Conservation (phyloP, 2,113 vertebrate species). For the Prionailurus viverrinus region DNA sequence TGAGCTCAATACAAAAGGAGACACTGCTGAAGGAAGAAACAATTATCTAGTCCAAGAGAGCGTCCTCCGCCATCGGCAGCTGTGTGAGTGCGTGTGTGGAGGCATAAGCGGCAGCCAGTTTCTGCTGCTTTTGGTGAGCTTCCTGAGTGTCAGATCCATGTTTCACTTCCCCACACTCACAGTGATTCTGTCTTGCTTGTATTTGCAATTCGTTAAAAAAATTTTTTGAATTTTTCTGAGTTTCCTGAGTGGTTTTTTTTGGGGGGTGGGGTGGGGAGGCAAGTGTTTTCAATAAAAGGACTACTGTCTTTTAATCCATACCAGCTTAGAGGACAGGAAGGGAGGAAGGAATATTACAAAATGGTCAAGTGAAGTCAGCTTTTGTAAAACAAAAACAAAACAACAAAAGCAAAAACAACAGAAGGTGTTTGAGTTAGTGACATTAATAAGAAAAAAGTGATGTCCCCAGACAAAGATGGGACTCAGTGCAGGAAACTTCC, state of each 20-base stretch:
- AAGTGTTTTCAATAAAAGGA: slow-evolving; percentile 29
- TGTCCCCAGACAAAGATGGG: not conserved
- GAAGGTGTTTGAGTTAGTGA: not conserved
- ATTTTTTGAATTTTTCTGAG: slow-evolving; percentile 36
- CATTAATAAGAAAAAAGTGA: slow-evolving; percentile 3
- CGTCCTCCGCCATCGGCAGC: not conserved
- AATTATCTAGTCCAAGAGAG: not conserved
- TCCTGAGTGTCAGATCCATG: not conserved
- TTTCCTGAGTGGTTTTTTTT: not conserved
- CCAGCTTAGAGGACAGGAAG: not conserved
- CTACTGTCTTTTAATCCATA: not conserved
- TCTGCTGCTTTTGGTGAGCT: not conserved
- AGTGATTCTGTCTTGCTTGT: not conserved
- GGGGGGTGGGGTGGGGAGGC: no score
- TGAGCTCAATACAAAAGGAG: slow-evolving; percentile 50
- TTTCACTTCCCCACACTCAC: not conserved
- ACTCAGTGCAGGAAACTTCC: not conserved
- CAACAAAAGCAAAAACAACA: not conserved
- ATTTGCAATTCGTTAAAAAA: slow-evolving; percentile 6
- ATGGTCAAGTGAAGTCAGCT: not conserved
- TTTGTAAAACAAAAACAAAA: not conserved
- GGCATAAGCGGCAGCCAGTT: not conserved
- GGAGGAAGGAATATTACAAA: not conserved
- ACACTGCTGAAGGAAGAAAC: slow-evolving; percentile 45
- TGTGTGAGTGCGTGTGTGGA: not conserved